Evolutionary conservation across 2,888 invertebrate genomes (phyloP), one percentile per base, ranked within the genome.

Genomic region (Cheilosia grossa): DNA sequence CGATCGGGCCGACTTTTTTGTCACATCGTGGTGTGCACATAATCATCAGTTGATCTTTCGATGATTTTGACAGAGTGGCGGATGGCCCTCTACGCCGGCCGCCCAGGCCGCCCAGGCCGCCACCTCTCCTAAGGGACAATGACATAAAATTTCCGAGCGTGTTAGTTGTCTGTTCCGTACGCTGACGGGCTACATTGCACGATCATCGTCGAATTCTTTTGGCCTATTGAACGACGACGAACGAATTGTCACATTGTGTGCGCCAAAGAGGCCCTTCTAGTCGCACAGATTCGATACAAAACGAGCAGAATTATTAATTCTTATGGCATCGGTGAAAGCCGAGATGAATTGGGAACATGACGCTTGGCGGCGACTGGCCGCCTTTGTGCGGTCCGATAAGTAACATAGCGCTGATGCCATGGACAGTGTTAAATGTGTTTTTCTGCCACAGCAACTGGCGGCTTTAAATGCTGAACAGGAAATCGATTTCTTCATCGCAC

Each of bases 31-130:
- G 78, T 82, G 82, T 73, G 86, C 63, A 86, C 78, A 86, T 78
- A 81, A 86, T 78, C 86, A 86, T 82, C 86, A 86, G 82, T 80
- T 79, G 78, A 87, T 86, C 87, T 86, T 82, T 86, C 78, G 86
- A 87, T 86, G 85, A 74, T 83, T 87, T 83, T 85, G 87, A 87
- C 87, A 86, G 79, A 83, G 75, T 74, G 66, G 51, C 37, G n/a
- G 54, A 49, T 42, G 19, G 37, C 77, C 64, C 53, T 19, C 58
- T 13, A 21, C 19, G 21, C 21, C 21, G 10, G 9, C 9, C 56
- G 54, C 10, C 51, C 30, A 7, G 30, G 9, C 9, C 56, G 54
- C 10, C 51, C 30, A 7, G 30, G 17, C 42, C 49, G 37, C 58
- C 37, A 10, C 19, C 17, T 47, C 42, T 15, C 5, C 2, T 21